These are phyloP conservation scores for Cuniculus paca DNA, from an alignment of 2,797 vertebrate genomes.

Conservation along the genomic window DNA sequence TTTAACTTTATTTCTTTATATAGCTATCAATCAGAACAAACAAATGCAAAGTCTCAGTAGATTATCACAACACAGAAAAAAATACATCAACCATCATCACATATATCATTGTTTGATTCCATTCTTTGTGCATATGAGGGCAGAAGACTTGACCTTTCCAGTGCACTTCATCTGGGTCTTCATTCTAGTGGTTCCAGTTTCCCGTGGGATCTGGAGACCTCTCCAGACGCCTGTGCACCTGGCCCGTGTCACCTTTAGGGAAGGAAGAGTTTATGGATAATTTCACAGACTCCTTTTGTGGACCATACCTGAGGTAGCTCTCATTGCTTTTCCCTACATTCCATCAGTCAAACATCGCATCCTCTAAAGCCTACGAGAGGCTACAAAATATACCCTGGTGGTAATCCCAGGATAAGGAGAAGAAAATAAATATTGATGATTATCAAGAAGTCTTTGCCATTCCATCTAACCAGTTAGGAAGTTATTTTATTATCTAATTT, in stretches of 20 bases:
- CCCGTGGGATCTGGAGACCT: fast-evolving
- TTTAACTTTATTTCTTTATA: not conserved
- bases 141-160: fast-evolving
- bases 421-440: not conserved
- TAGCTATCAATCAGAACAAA: not conserved
- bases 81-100: not conserved
- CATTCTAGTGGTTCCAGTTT: not conserved
- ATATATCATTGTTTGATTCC: not conserved
- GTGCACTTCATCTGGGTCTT: not conserved
- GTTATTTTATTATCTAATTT: not conserved
- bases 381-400: not conserved
- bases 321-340: not conserved
- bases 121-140: not conserved
- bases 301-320: not conserved
- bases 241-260: not conserved
- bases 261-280: not conserved
- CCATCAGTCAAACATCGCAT: not conserved
- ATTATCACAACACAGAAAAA: not conserved
- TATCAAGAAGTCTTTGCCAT: not conserved
- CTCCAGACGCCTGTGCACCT: not conserved
- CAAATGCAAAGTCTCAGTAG: not conserved
- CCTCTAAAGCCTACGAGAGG: not conserved
- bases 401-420: not conserved
- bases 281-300: not conserved
- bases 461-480: not conserved